Conservation (phyloP, 2,797 vertebrate genomes). For the Prionace glauca region DNA sequence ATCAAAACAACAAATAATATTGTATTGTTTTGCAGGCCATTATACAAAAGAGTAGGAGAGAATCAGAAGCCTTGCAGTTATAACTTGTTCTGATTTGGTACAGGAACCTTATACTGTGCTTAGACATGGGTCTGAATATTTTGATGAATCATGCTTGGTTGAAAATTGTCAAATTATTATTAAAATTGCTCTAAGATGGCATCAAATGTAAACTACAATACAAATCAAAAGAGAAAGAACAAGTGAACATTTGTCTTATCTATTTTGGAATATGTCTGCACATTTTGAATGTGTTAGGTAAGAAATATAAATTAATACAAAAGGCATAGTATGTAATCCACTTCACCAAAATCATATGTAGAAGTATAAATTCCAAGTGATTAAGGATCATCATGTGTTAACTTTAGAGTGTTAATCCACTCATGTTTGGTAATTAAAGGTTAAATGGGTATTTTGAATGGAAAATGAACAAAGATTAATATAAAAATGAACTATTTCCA, state of each 20-base stretch:
- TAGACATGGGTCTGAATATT: not conserved
- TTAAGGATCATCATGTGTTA: not conserved
- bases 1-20: not conserved
- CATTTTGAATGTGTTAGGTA: too few relatives aligned
- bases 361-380: not conserved
- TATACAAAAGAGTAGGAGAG: not conserved
- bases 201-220: not conserved
- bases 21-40: not conserved
- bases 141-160: slow-evolving; percentile 30
- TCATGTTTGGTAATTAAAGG: slow-evolving; percentile 2
- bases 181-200: not conserved
- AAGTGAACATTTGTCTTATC: not conserved
- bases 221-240: not conserved
- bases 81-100: not conserved
- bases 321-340: not conserved
- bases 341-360: not conserved
- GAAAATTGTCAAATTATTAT: not conserved
- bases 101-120: not conserved
- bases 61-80: not conserved
- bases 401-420: slow-evolving; percentile 16
- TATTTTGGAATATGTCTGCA: slow-evolving; percentile 3
- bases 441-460: not conserved
- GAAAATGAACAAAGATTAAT: not conserved
- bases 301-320: not conserved
- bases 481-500: not conserved